phyloP scores from a whole-genome alignment of 92 coral and sea anemone genomes.

The Phenganax stokvisi region DNA sequence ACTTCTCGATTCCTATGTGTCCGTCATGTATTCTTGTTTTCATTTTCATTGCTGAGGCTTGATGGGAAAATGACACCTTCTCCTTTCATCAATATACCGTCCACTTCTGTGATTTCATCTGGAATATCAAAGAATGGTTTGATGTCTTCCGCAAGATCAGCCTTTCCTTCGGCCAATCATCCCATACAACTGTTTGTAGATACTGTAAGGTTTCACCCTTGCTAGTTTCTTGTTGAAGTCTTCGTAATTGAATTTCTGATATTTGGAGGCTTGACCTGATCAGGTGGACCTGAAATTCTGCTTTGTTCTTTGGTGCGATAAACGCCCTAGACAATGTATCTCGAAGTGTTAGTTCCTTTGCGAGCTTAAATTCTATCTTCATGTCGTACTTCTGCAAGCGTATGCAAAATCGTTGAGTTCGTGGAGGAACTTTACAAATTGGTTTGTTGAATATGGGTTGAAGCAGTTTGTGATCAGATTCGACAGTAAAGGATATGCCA shows the following conservation, averaged over 20 bases:
- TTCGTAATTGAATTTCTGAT: not conserved
- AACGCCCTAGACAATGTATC: slow-evolving; percentile 9
- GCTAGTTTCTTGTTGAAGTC: not conserved
- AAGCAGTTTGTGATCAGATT: slow-evolving; percentile 14
- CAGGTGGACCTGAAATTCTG: slow-evolving; percentile 6
- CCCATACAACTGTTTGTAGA: slow-evolving; percentile 7
- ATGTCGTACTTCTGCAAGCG: not conserved
- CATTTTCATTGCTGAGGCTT: not conserved
- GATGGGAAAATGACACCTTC: slow-evolving; percentile 20
- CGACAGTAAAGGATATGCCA: not conserved
- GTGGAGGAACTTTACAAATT: not conserved
- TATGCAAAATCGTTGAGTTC: not conserved
- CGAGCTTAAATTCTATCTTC: not conserved
- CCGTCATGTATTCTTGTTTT: slow-evolving; percentile 34
- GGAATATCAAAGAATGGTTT: slow-evolving; percentile 8
- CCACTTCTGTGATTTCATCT: not conserved
- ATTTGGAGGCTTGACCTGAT: not conserved
- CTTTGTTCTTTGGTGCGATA: not conserved
- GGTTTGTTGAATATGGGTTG: slow-evolving; percentile 24
- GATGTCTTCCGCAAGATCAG: not conserved
- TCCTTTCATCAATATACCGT: not conserved
- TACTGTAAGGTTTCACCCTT: not conserved
- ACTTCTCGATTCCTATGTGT: slow-evolving; percentile 39
- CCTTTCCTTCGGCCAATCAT: slow-evolving; percentile 22
- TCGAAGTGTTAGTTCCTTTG: not conserved